Evolutionary conservation across 2,113 vertebrate genomes (phyloP), one percentile per base, ranked within the genome.

Genomic region (Oncorhynchus keta): DNA sequence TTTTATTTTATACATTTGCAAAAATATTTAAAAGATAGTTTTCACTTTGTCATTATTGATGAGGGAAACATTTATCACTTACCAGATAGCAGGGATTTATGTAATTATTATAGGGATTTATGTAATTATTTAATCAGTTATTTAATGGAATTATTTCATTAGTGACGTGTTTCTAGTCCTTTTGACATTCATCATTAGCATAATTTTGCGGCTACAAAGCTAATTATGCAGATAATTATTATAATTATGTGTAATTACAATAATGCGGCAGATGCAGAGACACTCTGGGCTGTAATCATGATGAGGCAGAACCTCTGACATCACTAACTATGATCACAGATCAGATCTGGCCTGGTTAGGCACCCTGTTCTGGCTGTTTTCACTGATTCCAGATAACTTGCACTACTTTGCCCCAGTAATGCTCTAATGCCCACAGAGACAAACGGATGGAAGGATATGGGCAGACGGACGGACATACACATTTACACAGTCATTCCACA

Each of bases 241-340:
- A 30, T 67, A 65, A 85, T 85, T 71, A 81, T 71, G 55, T 9
- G 18, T 55, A 76, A 83, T 82, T 73, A 78, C 51, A 77, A 32
- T 78, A 24, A 83, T 72, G 61, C 5, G 24, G 32, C 59, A 45
- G 18, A 73, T 32, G 22, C 79, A 61, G 24, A 6, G 14, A 68
- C 13, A n/a, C n/a, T 35, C 30, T 22, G 32, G 1, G 39, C n/a
- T n/a, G 65, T 14, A 32, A 28, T 22, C 22, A n/a, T 26, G 22
- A 64, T 28, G 26, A 62, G 59, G 59, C 6, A 62, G 18, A 18
- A 55, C 51, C 16, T 16, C 16, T 55, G 51, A 55, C 51, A 16
- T 14, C 51, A 14, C 51, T 18, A 18, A 55, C 51, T 55, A 4
- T 14, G 39, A 45, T 45, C 9, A 3, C 39, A 45, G 51, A 55